Conservation (phyloP, 2,797 vertebrate species). For the Setipinna tenuifilis region DNA sequence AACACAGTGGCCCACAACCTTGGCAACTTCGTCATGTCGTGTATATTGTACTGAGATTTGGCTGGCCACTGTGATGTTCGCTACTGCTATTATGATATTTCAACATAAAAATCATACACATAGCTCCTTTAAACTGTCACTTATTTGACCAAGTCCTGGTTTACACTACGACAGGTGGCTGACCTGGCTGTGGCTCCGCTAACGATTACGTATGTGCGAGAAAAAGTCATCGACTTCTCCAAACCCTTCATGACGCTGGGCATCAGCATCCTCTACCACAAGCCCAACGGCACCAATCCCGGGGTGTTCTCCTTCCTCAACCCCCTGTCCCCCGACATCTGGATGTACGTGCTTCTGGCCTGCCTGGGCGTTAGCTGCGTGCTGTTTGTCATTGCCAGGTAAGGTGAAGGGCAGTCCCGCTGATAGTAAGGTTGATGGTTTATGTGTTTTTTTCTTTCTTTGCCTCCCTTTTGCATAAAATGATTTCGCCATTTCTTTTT, state of each 20-base stretch:
- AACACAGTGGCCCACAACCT: no score
- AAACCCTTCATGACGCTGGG: slow-evolving; percentile 99
- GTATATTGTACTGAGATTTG: no score
- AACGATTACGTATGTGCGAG: slow-evolving; percentile 95
- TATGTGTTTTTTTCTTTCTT: no score
- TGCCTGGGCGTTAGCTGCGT: slow-evolving; percentile 98
- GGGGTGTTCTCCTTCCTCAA: slow-evolving; percentile 97
- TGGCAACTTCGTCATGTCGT: no score
- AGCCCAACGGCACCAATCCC: slow-evolving; percentile 96
- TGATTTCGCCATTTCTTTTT: not conserved
- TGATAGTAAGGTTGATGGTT: not conserved
- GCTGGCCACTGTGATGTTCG: no score
- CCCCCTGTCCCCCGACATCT: slow-evolving; percentile 96
- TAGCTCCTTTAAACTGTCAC: not conserved
- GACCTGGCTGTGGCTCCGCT: slow-evolving; percentile 96
- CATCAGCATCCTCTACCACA: slow-evolving; percentile 96
- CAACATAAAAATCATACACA: no score
- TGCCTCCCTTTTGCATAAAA: not conserved
- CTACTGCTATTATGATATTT: no score
- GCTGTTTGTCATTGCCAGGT: slow-evolving; percentile 98
- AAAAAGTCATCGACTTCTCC: slow-evolving; percentile 98
- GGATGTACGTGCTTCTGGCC: slow-evolving; percentile 97
- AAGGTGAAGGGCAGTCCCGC: slow-evolving; percentile 49
- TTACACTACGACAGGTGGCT: slow-evolving; percentile 84
- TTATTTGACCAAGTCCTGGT: not conserved